Evolutionary conservation across 2,113 vertebrate species (phyloP).

Genomic region (Ailuropoda melanoleuca): DNA sequence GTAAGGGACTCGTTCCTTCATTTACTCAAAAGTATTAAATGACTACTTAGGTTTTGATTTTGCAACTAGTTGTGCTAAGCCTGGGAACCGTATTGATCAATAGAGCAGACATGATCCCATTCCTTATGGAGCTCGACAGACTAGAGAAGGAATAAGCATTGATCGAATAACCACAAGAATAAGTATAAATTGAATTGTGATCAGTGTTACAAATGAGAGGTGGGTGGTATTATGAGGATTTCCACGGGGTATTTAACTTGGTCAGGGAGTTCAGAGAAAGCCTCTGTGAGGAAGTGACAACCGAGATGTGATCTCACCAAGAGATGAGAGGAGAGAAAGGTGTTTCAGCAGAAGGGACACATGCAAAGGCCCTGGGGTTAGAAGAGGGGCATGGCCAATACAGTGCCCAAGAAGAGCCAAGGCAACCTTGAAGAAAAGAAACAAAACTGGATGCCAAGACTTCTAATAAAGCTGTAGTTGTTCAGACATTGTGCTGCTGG

Average conservation of each 20-base stretch:
- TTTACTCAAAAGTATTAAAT: neutral
- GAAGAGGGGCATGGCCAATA: rapidly evolving
- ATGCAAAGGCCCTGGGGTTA: neutral
- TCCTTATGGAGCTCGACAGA: neutral
- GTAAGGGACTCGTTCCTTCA: neutral
- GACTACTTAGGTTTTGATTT: neutral
- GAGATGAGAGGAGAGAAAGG: neutral
- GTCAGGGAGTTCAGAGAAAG: neutral
- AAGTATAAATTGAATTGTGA: neutral
- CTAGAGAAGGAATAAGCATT: neutral
- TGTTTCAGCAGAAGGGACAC: neutral
- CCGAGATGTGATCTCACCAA: neutral
- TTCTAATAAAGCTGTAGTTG: neutral
- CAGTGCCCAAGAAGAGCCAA: neutral
- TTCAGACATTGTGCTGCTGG: neutral
- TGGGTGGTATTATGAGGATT: neutral
- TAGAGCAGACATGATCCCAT: neutral
- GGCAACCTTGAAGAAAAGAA: neutral
- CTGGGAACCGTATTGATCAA: neutral
- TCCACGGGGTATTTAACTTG: neutral
- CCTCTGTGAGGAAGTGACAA: neutral
- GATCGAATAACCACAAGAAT: neutral
- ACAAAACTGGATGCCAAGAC: neutral
- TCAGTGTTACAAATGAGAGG: neutral
- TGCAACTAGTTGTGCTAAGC: neutral